Evolutionary conservation across 1,140 invertebrate species (phyloP).

Genomic region (Vanessa tameamea): DNA sequence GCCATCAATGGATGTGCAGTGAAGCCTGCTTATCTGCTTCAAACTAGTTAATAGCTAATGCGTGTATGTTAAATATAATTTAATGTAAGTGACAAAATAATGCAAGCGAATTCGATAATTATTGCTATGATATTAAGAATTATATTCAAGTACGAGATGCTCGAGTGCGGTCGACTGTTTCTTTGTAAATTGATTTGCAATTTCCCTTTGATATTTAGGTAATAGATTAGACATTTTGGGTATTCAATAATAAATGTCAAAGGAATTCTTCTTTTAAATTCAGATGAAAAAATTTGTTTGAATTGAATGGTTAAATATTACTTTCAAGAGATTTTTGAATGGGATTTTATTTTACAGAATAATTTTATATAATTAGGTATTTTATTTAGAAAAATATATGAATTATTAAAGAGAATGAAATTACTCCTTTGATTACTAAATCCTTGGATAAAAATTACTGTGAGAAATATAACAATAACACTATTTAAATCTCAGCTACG

Average conservation of each 20-base stretch:
- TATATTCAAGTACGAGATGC: background rate
- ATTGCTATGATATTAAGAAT: background rate
- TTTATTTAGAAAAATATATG: no score
- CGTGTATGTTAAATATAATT: conserved; percentile 2
- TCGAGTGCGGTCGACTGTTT: background rate
- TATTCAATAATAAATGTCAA: conserved; percentile 7
- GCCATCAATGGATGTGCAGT: conserved; percentile 38
- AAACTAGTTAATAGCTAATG: conserved; percentile 21
- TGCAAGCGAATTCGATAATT: background rate
- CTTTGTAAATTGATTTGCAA: conserved; percentile 13
- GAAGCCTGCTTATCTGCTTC: conserved; percentile 40
- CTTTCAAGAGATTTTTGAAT: background rate
- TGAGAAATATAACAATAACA: no score
- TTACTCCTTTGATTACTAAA: no score
- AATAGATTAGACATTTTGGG: conserved; percentile 7
- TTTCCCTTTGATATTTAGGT: conserved; percentile 8
- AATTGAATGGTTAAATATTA: background rate
- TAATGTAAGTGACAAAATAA: background rate
- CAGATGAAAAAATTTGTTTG: background rate
- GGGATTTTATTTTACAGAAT: background rate
- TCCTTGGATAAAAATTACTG: no score
- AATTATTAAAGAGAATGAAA: no score
- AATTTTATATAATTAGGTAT: no score
- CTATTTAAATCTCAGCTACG: no score
- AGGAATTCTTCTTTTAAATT: conserved; percentile 8